Evolutionary conservation across 2,888 invertebrate species (phyloP).

Genomic region (Notocelia uddmanniana): DNA sequence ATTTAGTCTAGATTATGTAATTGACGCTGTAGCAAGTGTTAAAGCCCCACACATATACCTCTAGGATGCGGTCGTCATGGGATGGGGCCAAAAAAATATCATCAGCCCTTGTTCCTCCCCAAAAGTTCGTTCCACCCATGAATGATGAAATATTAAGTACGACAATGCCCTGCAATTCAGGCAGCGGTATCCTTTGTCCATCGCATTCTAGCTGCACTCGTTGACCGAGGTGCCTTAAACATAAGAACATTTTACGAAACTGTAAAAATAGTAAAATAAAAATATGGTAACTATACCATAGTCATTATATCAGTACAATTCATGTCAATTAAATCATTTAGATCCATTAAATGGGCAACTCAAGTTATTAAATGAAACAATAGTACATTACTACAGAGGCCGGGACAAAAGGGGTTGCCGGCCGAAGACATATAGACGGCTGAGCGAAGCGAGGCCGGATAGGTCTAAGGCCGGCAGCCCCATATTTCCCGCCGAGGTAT

Average conservation of each 20-base stretch:
- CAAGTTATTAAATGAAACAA: no score
- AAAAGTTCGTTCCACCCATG: slow-evolving; percentile 99
- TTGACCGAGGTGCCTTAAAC: slow-evolving; percentile 93
- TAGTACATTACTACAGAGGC: no score
- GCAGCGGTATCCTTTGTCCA: slow-evolving; percentile 97
- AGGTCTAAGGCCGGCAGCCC: no score
- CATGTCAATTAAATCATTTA: no score
- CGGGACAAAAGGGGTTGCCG: no score
- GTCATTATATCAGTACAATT: no score
- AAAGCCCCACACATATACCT: slow-evolving; percentile 84
- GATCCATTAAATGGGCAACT: no score
- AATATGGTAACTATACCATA: no score
- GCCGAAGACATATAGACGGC: no score
- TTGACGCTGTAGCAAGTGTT: background rate
- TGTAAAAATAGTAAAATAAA: background rate
- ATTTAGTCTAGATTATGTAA: background rate
- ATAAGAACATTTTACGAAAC: background rate
- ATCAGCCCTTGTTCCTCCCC: slow-evolving; percentile 97
- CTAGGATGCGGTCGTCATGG: slow-evolving; percentile 97
- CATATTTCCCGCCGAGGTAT: no score
- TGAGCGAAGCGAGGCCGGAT: no score
- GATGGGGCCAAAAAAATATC: slow-evolving; percentile 97
- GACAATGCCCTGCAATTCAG: slow-evolving; percentile 98
- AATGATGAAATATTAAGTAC: slow-evolving; percentile 97
- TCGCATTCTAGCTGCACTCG: slow-evolving; percentile 98